Percentiles rank a stretch among this genome's conserved stretches.
phyloP scores from a whole-genome alignment of 1,140 invertebrate species.

The Eumaeus atala region DNA sequence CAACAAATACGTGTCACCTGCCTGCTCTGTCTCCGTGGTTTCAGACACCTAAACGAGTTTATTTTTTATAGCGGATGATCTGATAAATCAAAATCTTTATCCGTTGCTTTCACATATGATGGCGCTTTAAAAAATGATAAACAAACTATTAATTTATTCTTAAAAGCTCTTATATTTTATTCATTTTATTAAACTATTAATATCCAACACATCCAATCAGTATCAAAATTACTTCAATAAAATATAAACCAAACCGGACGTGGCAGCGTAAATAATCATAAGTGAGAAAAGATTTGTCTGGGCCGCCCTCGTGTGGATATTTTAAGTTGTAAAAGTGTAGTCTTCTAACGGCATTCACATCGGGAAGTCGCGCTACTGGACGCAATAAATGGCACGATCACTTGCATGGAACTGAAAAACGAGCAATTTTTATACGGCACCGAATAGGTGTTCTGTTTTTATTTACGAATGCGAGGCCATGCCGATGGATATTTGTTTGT shows the following conservation, averaged over 20 bases:
- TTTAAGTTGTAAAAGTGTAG: slow-evolving; percentile 61
- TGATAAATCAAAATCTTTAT: too few species aligned
- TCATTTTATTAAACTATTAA: too few species aligned
- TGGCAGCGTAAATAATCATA: slow-evolving; percentile 15
- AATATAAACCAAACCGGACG: slow-evolving; percentile 3
- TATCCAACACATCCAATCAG: neutral
- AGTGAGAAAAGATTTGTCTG: slow-evolving; percentile 23
- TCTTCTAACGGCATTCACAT: slow-evolving; percentile 37
- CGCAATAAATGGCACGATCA: slow-evolving; percentile 65
- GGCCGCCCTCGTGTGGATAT: slow-evolving; percentile 39
- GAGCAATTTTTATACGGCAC: slow-evolving; percentile 38
- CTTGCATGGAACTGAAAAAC: slow-evolving; percentile 45
- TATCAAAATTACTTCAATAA: neutral
- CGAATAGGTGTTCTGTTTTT: slow-evolving; percentile 13
- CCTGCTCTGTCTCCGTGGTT: too few species aligned
- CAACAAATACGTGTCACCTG: too few species aligned
- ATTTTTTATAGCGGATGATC: too few species aligned
- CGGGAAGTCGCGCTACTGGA: slow-evolving; percentile 57
- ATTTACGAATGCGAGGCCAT: neutral
- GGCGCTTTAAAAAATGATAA: too few species aligned
- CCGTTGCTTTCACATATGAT: too few species aligned
- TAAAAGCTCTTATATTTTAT: too few species aligned
- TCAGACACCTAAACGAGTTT: too few species aligned
- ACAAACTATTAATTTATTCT: too few species aligned
- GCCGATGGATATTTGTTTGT: neutral